phyloP scores from a whole-genome alignment of 2,113 vertebrate species.

The Gymnocephalus cernua region DNA sequence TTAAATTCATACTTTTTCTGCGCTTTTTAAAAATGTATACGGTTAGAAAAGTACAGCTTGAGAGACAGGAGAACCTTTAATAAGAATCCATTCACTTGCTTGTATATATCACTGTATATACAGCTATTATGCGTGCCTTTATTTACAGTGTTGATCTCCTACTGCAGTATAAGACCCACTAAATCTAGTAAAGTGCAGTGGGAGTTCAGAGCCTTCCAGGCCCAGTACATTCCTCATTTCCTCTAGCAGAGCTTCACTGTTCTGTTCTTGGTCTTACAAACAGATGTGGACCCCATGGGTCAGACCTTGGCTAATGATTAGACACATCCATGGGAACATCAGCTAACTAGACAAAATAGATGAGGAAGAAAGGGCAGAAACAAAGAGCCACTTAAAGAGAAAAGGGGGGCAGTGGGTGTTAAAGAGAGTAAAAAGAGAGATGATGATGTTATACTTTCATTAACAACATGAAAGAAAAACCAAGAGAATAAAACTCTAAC shows the following conservation, averaged over 20 bases:
- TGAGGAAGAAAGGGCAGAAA: slow-evolving; percentile 24
- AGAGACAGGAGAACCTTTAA: background rate
- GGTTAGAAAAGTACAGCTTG: background rate
- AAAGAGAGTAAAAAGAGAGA: background rate
- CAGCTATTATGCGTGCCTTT: background rate
- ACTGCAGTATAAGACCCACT: background rate
- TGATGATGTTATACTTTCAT: background rate
- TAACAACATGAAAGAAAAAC: background rate
- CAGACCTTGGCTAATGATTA: slow-evolving; percentile 68
- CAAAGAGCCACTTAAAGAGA: slow-evolving; percentile 25
- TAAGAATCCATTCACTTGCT: background rate
- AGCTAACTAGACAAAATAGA: slow-evolving; percentile 40
- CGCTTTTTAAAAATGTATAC: background rate
- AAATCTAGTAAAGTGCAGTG: background rate
- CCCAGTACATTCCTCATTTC: slow-evolving; percentile 37
- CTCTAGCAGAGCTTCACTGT: slow-evolving; percentile 28
- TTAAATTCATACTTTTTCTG: background rate
- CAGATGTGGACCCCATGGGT: slow-evolving; percentile 67
- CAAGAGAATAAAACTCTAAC: background rate
- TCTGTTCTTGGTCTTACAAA: slow-evolving; percentile 24
- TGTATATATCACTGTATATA: background rate
- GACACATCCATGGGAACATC: slow-evolving; percentile 45
- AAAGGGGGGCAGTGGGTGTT: background rate
- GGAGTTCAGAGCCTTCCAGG: background rate
- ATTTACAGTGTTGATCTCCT: background rate